Percentiles rank a stretch among this genome's conserved stretches.
phyloP scores from a whole-genome alignment of 1,140 invertebrate genomes.

The Drosophila serrata region DNA sequence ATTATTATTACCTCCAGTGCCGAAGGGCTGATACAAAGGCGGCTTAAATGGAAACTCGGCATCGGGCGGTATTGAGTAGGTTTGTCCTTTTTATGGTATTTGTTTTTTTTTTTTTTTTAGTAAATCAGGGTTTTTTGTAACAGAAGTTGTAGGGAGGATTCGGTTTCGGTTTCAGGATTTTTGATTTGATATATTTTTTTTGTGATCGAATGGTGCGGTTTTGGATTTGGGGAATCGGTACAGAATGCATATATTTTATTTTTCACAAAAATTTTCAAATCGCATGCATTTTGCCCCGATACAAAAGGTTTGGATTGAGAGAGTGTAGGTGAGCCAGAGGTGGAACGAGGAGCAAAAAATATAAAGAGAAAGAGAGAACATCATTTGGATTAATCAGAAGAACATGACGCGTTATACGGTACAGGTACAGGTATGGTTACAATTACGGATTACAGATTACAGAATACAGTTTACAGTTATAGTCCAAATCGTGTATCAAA shows the following conservation, averaged over 20 bases:
- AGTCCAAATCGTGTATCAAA: constrained; percentile 34
- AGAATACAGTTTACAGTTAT: constrained; percentile 40
- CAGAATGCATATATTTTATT: constrained; percentile 61
- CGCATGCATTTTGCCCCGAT: constrained; percentile 77
- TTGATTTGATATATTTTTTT: constrained; percentile 12
- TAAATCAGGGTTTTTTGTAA: constrained; percentile 28
- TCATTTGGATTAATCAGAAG: constrained; percentile 78
- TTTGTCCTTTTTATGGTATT: constrained; percentile 87
- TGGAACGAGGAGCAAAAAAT: constrained; percentile 71
- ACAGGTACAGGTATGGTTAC: constrained; percentile 59
- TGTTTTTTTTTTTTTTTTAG: constrained; percentile 41
- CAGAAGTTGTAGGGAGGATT: constrained; percentile 46
- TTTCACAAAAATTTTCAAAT: constrained; percentile 43
- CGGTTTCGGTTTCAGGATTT: constrained; percentile 30
- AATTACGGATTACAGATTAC: constrained; percentile 54
- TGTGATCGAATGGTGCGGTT: constrained; percentile 39
- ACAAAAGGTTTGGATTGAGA: constrained; percentile 33
- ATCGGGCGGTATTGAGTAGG: constrained; percentile 87
- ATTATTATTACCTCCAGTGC: constrained; percentile 86
- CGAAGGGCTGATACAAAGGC: constrained; percentile 86
- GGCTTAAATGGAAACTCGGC: constrained; percentile 86
- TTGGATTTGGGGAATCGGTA: constrained; percentile 62
- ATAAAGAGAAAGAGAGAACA: constrained; percentile 78
- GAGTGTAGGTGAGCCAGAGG: constrained; percentile 48
- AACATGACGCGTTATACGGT: constrained; percentile 63